Evolutionary conservation across 2,888 invertebrate species (phyloP).

Genomic region (Serripes groenlandicus): DNA sequence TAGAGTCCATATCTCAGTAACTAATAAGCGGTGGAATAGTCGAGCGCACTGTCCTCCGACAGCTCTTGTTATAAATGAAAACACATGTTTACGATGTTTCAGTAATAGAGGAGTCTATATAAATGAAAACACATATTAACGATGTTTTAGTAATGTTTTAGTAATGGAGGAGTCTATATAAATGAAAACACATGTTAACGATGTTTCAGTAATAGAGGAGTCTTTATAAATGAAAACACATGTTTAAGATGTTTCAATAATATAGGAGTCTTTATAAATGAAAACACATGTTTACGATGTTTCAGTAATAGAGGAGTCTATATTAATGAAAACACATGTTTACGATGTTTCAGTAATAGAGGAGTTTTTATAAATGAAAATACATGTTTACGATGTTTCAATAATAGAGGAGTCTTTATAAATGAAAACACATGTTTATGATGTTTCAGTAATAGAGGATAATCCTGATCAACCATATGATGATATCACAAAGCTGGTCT

Average conservation of each 20-base stretch:
- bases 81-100: neutral
- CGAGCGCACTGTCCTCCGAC: too few species aligned
- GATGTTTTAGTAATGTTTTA: too few species aligned
- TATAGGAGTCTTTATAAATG: neutral
- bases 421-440: too few species aligned
- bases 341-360: neutral
- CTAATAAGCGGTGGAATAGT: too few species aligned
- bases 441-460: constrained; percentile 7
- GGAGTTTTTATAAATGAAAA: neutral
- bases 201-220: too few species aligned
- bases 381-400: neutral
- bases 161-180: too few species aligned
- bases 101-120: neutral
- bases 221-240: too few species aligned
- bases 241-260: neutral
- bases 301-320: neutral
- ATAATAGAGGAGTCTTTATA: neutral
- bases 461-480: constrained; percentile 70
- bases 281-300: neutral
- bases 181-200: too few species aligned
- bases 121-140: too few species aligned
- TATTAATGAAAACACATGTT: neutral
- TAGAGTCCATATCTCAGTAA: too few species aligned
- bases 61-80: too few species aligned
- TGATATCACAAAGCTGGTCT: constrained; percentile 65